Evolutionary conservation across 2,113 vertebrate genomes (phyloP), one percentile per base, ranked within the genome.

Genomic region (Pygoscelis antarcticus): DNA sequence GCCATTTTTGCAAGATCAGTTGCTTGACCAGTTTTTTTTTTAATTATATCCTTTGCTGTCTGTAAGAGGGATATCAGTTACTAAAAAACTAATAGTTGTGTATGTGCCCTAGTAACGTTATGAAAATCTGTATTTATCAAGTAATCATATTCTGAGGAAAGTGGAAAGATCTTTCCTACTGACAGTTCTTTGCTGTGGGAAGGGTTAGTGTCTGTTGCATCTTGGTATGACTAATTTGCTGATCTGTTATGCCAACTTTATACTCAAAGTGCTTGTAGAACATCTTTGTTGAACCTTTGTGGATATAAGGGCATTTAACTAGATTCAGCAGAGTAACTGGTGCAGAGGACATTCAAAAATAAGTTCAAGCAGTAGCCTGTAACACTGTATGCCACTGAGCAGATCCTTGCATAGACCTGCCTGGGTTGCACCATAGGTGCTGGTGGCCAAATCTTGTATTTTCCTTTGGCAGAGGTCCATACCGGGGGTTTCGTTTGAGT

Each of bases 391-490:
- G 86, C 57, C 49, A 9, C 69, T 38, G 40, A 55, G 65, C 27
- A 76, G 62, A 57, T 96, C 57, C 40, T 80, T 95, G 89, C 83
- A 30, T 38, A 74, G 81, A 72, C 83, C 52, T 91, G 95, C n/a
- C 80, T 83, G 69, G 13, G 15, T 93, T 95, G 69, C 71, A 61
- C 22, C 74, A 49, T 61, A 76, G 70, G 74, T 95, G 30, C 65
- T 87, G 69, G 61, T 92, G 74, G 94, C 91, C 80, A 91, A 29
- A 61, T 85, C 29, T 23, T 74, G 10, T 58, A 10, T 49, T 66
- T 95, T 71, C 14, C 38, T 89, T 78, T 96, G 93, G 89, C 80
- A 91, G 51, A 84, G 9, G 9, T 79, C 91, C 69, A 25, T 25
- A 2, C 1, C 82, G 72, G 32, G 38, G 27, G 12, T 60, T 86